Conservation (phyloP, 2,113 vertebrate species). For the Telmatochromis bifrenatus region DNA sequence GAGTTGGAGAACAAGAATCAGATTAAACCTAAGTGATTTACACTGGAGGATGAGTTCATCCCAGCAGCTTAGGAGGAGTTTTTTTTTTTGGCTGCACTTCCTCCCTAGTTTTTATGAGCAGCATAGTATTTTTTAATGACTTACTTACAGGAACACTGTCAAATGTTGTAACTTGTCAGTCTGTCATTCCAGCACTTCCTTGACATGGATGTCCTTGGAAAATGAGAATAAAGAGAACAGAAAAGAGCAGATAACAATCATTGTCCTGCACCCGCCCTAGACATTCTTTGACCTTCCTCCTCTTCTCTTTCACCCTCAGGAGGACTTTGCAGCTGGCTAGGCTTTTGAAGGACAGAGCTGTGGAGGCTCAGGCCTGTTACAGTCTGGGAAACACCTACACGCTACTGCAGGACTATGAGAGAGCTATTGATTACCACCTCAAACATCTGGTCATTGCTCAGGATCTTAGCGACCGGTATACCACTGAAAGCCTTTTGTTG, state of each 20-base stretch:
- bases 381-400: slow-evolving; percentile 96
- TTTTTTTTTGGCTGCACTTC: neutral
- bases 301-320: slow-evolving; percentile 58
- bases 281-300: slow-evolving; percentile 35
- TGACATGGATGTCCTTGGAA: neutral
- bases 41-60: neutral
- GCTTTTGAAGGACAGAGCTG: slow-evolving; percentile 87
- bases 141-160: neutral
- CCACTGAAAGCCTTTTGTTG: neutral
- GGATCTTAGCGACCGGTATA: slow-evolving; percentile 84
- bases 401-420: slow-evolving; percentile 90
- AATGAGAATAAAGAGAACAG: neutral
- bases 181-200: neutral
- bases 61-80: neutral
- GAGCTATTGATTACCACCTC: slow-evolving; percentile 91
- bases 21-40: neutral
- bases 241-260: slow-evolving; percentile 18
- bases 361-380: slow-evolving; percentile 96
- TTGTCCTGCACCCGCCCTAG: slow-evolving; percentile 14
- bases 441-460: slow-evolving; percentile 94
- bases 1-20: neutral
- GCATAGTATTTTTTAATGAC: neutral
- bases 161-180: neutral
- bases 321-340: slow-evolving; percentile 87
- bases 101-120: neutral